Conservation (phyloP, 1,140 invertebrate genomes). For the Atta cephalotes region DNA sequence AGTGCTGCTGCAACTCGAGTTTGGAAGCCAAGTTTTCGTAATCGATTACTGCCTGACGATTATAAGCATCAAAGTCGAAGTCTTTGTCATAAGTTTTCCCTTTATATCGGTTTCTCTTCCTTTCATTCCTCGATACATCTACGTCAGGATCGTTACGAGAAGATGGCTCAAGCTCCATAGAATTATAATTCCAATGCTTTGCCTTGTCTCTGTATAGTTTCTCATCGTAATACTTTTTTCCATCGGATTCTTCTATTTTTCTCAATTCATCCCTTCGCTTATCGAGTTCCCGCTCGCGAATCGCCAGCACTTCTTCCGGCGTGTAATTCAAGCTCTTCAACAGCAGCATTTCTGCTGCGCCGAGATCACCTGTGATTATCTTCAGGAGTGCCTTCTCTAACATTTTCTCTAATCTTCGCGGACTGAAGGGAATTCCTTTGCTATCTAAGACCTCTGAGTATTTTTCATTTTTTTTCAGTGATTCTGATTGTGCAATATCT, state of each 20-base stretch:
- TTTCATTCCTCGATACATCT: constrained; percentile 33
- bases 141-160: constrained; percentile 34
- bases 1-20: constrained; percentile 55
- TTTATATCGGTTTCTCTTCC: constrained; percentile 47
- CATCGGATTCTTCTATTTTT: constrained; percentile 40
- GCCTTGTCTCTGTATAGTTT: constrained; percentile 32
- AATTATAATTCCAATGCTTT: constrained; percentile 56
- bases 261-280: constrained; percentile 74
- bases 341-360: constrained; percentile 79
- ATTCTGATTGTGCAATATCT: constrained; percentile 5
- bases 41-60: constrained; percentile 82
- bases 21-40: constrained; percentile 81
- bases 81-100: constrained; percentile 67
- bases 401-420: constrained; percentile 82
- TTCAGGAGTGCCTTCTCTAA: constrained; percentile 83
- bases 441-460: constrained; percentile 52
- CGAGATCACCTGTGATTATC: constrained; percentile 83
- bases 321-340: constrained; percentile 84
- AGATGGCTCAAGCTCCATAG: constrained; percentile 30
- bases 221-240: constrained; percentile 53
- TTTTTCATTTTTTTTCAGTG: constrained; percentile 18
- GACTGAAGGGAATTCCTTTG: constrained; percentile 74
- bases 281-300: constrained; percentile 80
- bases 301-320: constrained; percentile 80
- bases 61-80: constrained; percentile 80